phyloP scores from a whole-genome alignment of 2,888 invertebrate genomes.

The Mechanitis mazaeus region DNA sequence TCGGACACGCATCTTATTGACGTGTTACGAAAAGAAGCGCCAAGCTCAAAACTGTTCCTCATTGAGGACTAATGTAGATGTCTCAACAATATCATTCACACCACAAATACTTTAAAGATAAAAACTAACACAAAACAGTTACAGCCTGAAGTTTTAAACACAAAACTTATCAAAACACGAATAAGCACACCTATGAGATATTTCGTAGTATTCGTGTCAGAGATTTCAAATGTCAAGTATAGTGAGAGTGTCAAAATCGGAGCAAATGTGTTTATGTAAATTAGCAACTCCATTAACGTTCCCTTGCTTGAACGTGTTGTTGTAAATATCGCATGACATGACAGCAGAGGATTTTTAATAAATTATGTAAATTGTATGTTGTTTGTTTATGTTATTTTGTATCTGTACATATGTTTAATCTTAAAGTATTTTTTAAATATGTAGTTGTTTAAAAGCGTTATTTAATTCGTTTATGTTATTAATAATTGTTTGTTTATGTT shows the following conservation, averaged over 20 bases:
- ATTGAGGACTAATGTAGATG: too few relatives aligned
- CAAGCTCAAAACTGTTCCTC: too few relatives aligned
- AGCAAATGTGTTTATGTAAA: constrained; percentile 73
- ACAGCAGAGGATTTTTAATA: constrained; percentile 27
- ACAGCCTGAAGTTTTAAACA: not conserved
- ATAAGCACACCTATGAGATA: constrained; percentile 8
- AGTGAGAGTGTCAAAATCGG: constrained; percentile 67
- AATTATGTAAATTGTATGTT: constrained; percentile 27
- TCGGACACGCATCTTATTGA: too few relatives aligned
- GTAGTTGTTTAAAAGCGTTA: too few relatives aligned
- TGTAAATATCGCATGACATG: constrained; percentile 44
- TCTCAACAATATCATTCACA: too few relatives aligned
- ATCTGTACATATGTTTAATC: not conserved
- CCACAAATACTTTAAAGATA: not conserved
- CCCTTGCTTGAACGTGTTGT: constrained; percentile 46
- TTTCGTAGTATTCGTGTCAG: constrained; percentile 39
- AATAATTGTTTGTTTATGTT: constrained; percentile 10
- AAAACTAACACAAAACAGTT: too few relatives aligned
- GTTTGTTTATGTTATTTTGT: constrained; percentile 7
- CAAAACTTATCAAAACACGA: constrained; percentile 3
- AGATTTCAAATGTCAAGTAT: constrained; percentile 64
- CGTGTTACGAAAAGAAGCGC: too few relatives aligned
- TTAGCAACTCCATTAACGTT: constrained; percentile 67
- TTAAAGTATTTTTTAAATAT: too few relatives aligned
- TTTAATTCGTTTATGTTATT: too few relatives aligned